phyloP scores from a whole-genome alignment of 1,140 invertebrate species.

The Ostrea denselamellosa region DNA sequence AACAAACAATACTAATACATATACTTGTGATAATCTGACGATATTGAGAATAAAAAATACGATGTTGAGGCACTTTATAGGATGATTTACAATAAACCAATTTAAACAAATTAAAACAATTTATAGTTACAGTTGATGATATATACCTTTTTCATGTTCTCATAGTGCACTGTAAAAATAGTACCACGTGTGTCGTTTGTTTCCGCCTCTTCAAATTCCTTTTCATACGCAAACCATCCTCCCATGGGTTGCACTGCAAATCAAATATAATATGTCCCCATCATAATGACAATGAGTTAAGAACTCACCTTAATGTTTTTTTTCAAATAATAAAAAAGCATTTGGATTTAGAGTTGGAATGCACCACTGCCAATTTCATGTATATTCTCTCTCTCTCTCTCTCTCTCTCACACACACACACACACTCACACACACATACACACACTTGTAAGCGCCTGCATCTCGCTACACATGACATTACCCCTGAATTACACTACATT shows the following conservation, averaged over 20 bases:
- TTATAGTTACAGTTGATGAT: too few species aligned
- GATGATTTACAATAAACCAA: too few species aligned
- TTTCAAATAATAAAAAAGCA: too few species aligned
- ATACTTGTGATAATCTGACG: neutral
- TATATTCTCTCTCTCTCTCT: too few species aligned
- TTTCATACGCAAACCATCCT: slow-evolving; percentile 39
- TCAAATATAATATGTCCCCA: neutral
- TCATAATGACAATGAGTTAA: neutral
- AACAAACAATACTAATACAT: neutral
- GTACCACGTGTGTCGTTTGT: neutral
- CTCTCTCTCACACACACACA: too few species aligned
- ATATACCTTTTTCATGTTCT: slow-evolving; percentile 51
- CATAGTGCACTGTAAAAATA: slow-evolving; percentile 42
- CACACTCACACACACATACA: too few species aligned
- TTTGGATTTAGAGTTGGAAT: too few species aligned
- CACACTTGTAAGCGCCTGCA: too few species aligned
- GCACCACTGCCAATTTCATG: too few species aligned
- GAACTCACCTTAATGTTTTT: neutral
- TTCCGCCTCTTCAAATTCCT: slow-evolving; percentile 41
- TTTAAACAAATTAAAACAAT: too few species aligned
- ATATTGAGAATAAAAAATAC: neutral
- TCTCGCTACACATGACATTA: too few species aligned
- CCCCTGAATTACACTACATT: too few species aligned
- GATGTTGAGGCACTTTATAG: neutral
- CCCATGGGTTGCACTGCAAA: neutral